Percentiles rank a stretch among this genome's conserved stretches.
phyloP scores from a whole-genome alignment of 2,113 vertebrate species.

The Thryonomys swinderianus region DNA sequence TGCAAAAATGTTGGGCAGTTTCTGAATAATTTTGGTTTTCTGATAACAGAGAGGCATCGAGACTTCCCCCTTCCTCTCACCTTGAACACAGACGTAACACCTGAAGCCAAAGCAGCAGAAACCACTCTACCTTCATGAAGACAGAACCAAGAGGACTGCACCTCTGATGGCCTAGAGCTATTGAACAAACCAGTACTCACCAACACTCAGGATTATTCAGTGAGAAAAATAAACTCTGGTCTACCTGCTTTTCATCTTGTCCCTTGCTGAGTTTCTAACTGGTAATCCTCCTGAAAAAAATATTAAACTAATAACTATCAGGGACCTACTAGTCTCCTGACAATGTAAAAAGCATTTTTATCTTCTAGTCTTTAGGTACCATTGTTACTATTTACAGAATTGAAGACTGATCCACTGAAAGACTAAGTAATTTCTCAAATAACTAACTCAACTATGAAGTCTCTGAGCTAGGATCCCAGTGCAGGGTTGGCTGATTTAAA shows the following conservation, averaged over 20 bases:
- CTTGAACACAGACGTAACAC: background rate
- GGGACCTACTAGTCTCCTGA: background rate
- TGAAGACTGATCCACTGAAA: slow-evolving; percentile 10
- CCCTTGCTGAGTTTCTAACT: background rate
- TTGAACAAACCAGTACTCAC: background rate
- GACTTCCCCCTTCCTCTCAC: background rate
- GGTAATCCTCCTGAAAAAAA: slow-evolving; percentile 13
- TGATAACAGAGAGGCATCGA: background rate
- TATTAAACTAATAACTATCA: background rate
- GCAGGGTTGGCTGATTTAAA: slow-evolving; percentile 6
- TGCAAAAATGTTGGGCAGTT: background rate
- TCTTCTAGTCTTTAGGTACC: slow-evolving; percentile 10
- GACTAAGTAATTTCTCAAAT: slow-evolving; percentile 46
- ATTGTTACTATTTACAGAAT: slow-evolving; percentile 14
- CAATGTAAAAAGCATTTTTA: background rate
- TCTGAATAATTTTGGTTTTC: background rate
- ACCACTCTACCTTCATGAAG: background rate
- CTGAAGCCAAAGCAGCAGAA: background rate
- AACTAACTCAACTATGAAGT: background rate
- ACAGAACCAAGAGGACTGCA: background rate
- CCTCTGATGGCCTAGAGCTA: background rate
- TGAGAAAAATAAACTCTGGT: background rate
- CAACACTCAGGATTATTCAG: background rate
- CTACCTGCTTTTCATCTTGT: background rate
- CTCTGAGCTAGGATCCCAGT: slow-evolving; percentile 21